Evolutionary conservation across 92 coral and sea anemone species (phyloP).

Genomic region (Zoanthus sociatus): DNA sequence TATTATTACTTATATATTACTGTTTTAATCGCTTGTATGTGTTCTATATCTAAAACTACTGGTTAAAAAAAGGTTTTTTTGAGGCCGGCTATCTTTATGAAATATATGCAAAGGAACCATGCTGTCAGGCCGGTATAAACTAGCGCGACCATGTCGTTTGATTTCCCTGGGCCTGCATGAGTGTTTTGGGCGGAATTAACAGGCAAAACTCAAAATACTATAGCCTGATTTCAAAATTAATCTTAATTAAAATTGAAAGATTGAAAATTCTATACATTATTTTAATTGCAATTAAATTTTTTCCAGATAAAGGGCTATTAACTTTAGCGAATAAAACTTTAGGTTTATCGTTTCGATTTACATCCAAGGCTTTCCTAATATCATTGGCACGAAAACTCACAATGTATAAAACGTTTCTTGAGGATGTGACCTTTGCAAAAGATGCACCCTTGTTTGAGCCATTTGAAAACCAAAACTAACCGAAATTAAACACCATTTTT

Average conservation of each 20-base stretch:
- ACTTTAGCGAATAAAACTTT: not conserved
- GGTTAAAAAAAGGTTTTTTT: not conserved
- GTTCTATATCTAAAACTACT: not conserved
- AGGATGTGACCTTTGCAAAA: not conserved
- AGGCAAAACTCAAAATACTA: not conserved
- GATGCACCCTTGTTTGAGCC: not conserved
- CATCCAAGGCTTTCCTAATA: not conserved
- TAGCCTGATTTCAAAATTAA: not conserved
- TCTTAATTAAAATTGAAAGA: not conserved
- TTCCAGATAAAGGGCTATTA: not conserved
- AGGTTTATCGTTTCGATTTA: not conserved
- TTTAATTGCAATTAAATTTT: not conserved
- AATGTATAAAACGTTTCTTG: not conserved
- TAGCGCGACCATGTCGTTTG: not conserved
- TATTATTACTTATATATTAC: too few species aligned
- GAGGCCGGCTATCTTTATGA: not conserved
- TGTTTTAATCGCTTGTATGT: too few species aligned
- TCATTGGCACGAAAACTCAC: not conserved
- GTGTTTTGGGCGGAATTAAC: not conserved
- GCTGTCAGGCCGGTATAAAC: slow-evolving; percentile 11
- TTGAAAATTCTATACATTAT: not conserved
- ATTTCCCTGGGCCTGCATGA: not conserved
- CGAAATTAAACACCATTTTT: too few species aligned
- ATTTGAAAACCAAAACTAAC: too few species aligned
- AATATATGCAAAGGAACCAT: slow-evolving; percentile 21